Conservation (phyloP, 2,113 vertebrate genomes). For the Casuarius casuarius region DNA sequence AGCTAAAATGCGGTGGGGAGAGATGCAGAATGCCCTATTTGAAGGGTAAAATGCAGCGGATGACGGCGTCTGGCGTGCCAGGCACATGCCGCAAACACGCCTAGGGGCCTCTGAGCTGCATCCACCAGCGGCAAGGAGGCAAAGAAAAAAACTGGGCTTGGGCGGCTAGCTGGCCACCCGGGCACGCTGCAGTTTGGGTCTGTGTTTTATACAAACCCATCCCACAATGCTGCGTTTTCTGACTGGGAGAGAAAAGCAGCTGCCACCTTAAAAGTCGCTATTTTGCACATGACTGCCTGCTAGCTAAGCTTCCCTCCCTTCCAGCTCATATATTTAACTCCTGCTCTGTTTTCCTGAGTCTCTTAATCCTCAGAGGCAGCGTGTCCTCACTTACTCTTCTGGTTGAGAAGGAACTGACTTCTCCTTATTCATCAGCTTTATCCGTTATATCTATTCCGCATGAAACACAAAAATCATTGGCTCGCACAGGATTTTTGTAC, state of each 20-base stretch:
- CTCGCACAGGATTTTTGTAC: background rate
- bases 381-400: conserved; percentile 6
- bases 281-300: conserved; percentile 9
- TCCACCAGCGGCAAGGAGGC: background rate
- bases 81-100: background rate
- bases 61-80: background rate
- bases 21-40: background rate
- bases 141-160: background rate
- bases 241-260: background rate
- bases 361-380: background rate
- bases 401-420: background rate
- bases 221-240: background rate
- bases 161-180: background rate
- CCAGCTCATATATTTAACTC: background rate
- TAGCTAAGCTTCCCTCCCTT: background rate
- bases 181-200: background rate
- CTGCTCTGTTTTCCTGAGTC: background rate
- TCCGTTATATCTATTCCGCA: background rate
- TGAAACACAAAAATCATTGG: background rate
- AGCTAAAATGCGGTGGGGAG: conserved; percentile 4
- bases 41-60: background rate
- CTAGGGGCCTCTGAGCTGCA: background rate
- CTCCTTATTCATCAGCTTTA: background rate
- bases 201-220: background rate
- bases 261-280: background rate